Base-by-base conservation (phyloP, 2,113 vertebrate genomes). In the Actenoides lindsayi region DNA sequence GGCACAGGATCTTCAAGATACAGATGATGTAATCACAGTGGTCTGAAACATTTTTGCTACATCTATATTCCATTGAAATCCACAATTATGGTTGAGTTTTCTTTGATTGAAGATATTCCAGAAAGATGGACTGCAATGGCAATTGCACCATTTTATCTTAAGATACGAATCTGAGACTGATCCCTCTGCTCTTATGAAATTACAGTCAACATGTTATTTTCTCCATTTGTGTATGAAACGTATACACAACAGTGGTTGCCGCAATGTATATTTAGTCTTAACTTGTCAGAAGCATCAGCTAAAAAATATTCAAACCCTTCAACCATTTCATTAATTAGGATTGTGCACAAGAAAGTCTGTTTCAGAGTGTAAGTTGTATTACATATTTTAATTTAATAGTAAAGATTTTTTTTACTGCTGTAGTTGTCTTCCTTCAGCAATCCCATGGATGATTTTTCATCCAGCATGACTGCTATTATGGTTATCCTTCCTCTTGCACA, bases 81-180 rank as follows among this genome's bases (percentile, higher is more conserved):
- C 95, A 89, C 97, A 98, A 97, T 98, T 97, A 96, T 87, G 96
- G 98, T 95, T 96, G 97, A 97, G 35, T 91, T 97, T 83, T 96
- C 96, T 96, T 83, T 76, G 88, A 98, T 91, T 98, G 97, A 98
- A 98, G 98, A 94, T 57, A 76, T 84, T 97, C 98, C 98, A 98
- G 95, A 95, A 96, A 97, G 97, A 98, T 97, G 97, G 96, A 92
- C 97, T 59, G 96, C 93, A 87, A 88, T 24, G 62, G 92, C 93
- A 97, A 97, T 87, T 94, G 96, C 79, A 93, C 88, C n/a, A 0
- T 97, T 98, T 98, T 93, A 97, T 98, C 97, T 97, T 95, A 89
- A 87, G 94, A 96, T 96, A 97, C 3, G 84, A 97, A 97, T 97
- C 92, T 92, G 92, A 83, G 95, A 83, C 95, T 94, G 87, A 97